Evolutionary conservation across 64 coral and sea anemone genomes (phyloP).

Genomic region (Actinia tenebrosa): DNA sequence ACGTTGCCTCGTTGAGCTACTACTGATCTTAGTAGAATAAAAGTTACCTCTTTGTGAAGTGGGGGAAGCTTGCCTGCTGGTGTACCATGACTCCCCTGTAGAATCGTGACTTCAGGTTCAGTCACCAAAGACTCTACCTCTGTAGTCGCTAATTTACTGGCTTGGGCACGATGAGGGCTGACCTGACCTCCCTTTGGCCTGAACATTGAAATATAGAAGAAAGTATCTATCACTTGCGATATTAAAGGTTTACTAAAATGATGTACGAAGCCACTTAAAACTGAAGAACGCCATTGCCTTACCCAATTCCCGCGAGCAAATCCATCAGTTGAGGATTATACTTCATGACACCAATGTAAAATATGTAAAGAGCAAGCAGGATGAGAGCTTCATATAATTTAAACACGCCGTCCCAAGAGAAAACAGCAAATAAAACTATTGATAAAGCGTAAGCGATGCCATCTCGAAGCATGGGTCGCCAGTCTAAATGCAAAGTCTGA

Average conservation of each 20-base stretch:
- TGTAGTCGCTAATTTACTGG: constrained; percentile 37
- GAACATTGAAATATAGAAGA: neutral
- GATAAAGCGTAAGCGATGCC: constrained; percentile 66
- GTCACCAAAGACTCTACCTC: constrained; percentile 33
- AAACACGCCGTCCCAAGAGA: constrained; percentile 77
- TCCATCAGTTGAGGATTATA: constrained; percentile 66
- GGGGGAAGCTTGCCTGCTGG: constrained; percentile 86
- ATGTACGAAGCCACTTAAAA: neutral
- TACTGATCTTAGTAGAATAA: neutral
- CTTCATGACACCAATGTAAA: constrained; percentile 86
- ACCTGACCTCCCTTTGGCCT: constrained; percentile 87
- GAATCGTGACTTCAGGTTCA: constrained; percentile 18
- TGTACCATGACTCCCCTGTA: constrained; percentile 60
- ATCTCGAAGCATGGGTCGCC: constrained; percentile 73
- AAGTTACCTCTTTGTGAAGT: neutral
- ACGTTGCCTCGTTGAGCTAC: neutral
- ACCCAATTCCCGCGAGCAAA: constrained; percentile 45
- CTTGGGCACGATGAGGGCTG: constrained; percentile 71
- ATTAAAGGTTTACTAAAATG: too few species aligned
- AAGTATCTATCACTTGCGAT: neutral
- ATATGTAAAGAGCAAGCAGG: constrained; percentile 56
- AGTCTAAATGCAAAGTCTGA: constrained; percentile 72
- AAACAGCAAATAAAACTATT: constrained; percentile 52
- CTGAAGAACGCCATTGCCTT: constrained; percentile 2
- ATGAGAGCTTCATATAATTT: constrained; percentile 66